phyloP scores from a whole-genome alignment of 2,113 vertebrate species.

The Equus przewalskii region DNA sequence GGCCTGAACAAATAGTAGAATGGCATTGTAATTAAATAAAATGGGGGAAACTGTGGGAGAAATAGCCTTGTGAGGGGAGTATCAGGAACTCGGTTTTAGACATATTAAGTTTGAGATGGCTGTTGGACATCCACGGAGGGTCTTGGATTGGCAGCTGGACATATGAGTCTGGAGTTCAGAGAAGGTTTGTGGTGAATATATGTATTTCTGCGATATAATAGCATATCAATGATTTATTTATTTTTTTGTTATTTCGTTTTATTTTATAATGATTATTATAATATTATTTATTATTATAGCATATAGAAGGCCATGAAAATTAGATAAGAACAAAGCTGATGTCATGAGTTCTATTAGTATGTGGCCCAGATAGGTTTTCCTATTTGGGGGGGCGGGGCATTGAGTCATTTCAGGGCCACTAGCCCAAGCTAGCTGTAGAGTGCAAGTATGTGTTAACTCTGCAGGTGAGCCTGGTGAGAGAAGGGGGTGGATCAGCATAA shows the following conservation, averaged over 20 bases:
- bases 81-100: not conserved
- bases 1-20: not conserved
- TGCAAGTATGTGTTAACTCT: not conserved
- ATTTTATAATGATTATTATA: not conserved
- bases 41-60: not conserved
- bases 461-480: not conserved
- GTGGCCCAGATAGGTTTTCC: not conserved
- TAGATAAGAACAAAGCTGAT: not conserved
- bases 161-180: not conserved
- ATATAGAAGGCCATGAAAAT: not conserved
- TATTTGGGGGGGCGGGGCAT: not conserved
- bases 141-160: not conserved
- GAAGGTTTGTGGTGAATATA: not conserved
- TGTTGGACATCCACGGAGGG: rapidly evolving
- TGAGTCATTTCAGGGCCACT: not conserved
- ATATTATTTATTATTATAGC: not conserved
- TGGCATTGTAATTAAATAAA: not conserved
- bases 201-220: not conserved
- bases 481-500: not conserved
- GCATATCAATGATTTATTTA: not conserved
- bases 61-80: not conserved
- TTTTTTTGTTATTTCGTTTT: not conserved
- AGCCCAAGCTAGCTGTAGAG: not conserved
- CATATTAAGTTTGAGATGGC: not conserved
- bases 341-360: not conserved